These are phyloP conservation scores for Argyrosomus japonicus DNA, from an alignment of 2,113 vertebrate genomes.

Conservation along the genomic window DNA sequence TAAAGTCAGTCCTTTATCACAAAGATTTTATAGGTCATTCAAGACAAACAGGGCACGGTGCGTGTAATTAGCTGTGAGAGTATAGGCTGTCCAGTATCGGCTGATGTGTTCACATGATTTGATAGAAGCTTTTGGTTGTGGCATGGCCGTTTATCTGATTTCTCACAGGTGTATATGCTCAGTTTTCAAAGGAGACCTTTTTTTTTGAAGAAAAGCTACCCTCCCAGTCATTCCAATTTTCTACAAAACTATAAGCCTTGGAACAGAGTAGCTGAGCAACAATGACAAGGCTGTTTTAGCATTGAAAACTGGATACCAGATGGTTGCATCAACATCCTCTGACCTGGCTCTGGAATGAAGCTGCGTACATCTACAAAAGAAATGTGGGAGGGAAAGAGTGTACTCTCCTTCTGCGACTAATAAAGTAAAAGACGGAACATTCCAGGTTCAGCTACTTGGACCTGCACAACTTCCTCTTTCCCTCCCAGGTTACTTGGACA, in stretches of 20 bases:
- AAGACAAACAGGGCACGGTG: background rate
- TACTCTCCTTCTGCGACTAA: background rate
- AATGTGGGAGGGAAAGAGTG: background rate
- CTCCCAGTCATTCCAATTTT: background rate
- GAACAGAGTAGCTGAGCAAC: background rate
- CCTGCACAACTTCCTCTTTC: background rate
- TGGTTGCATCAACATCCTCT: background rate
- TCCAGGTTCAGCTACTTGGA: background rate
- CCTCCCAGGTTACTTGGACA: slow-evolving; percentile 4
- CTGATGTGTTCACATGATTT: background rate
- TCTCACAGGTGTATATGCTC: too few species aligned
- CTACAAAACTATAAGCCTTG: background rate
- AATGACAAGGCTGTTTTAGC: background rate
- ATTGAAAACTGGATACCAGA: background rate
- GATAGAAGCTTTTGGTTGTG: background rate
- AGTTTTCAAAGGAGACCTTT: background rate
- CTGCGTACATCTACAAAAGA: background rate
- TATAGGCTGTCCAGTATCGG: too few species aligned
- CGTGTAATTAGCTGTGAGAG: too few species aligned
- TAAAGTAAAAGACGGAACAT: slow-evolving; percentile 10
- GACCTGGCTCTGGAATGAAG: slow-evolving; percentile 21
- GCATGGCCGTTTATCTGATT: background rate
- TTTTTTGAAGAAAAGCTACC: background rate
- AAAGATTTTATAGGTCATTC: background rate
- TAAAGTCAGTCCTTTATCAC: background rate